Percentiles rank a stretch among this genome's conserved stretches.
These are phyloP conservation scores for Pecten maximus DNA, from an alignment of 2,888 invertebrate species.

Conservation along the genomic window DNA sequence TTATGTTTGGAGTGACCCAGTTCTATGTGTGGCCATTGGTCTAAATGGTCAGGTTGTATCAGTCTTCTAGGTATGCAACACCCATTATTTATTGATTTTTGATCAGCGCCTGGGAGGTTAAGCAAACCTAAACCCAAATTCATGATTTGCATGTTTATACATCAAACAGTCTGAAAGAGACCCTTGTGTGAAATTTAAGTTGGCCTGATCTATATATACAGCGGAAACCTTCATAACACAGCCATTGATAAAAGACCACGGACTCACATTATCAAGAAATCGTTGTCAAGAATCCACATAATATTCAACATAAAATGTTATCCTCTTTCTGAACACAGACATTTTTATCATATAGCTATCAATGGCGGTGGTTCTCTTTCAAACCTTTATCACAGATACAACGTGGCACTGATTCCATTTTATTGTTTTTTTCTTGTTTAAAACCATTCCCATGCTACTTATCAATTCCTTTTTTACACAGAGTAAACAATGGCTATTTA, in stretches of 20 bases:
- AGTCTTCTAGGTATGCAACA: neutral
- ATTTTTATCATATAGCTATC: neutral
- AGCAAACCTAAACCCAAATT: neutral
- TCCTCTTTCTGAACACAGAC: neutral
- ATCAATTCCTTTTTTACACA: neutral
- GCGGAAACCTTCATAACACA: neutral
- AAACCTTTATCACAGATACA: conserved; percentile 13
- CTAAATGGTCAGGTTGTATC: neutral
- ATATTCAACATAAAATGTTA: neutral
- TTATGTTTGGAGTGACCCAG: neutral
- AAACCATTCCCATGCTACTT: neutral
- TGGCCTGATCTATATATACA: neutral
- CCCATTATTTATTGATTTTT: conserved; percentile 24
- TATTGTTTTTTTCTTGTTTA: neutral
- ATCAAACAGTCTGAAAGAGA: neutral
- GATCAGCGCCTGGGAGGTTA: conserved; percentile 3
- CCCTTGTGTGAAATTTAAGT: neutral
- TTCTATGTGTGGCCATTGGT: neutral
- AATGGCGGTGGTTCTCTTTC: neutral
- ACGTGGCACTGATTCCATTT: neutral
- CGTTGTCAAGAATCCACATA: neutral
- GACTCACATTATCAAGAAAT: neutral
- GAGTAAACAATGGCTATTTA: neutral
- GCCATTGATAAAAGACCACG: neutral
- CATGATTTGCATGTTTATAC: neutral